Evolutionary conservation across 2,888 invertebrate species (phyloP).

Genomic region (Blomia tropicalis): DNA sequence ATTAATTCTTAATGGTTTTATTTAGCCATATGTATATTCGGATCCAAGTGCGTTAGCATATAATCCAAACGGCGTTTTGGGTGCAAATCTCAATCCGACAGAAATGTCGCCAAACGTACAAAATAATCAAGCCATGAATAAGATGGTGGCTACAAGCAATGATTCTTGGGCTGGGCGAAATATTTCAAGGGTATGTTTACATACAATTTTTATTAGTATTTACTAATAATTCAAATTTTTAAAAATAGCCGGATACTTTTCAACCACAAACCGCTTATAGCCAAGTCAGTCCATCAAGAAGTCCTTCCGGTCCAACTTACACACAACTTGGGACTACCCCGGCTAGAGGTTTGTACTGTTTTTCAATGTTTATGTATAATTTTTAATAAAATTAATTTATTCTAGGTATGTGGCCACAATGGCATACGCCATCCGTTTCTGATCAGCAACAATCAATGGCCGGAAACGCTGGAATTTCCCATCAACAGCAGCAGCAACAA

Average conservation of each 20-base stretch:
- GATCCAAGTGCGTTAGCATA: conserved; percentile 25
- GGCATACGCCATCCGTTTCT: conserved; percentile 37
- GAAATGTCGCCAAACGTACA: conserved; percentile 52
- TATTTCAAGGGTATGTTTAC: conserved; percentile 45
- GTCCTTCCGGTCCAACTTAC: conserved; percentile 66
- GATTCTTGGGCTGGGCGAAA: conserved; percentile 44
- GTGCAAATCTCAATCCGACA: conserved; percentile 38
- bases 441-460: conserved; percentile 15
- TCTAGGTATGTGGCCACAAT: conserved; percentile 41
- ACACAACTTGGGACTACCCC: conserved; percentile 57
- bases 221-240: conserved; percentile 25
- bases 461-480: neutral
- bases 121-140: conserved; percentile 34
- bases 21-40: conserved; percentile 26
- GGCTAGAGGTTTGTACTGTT: neutral
- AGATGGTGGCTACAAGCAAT: conserved; percentile 39
- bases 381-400: neutral
- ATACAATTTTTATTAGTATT: too few species aligned
- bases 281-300: conserved; percentile 58
- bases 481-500: conserved; percentile 29
- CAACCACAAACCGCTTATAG: conserved; percentile 44
- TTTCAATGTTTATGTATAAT: neutral
- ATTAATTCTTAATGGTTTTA: neutral
- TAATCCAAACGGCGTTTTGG: conserved; percentile 26
- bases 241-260: conserved; percentile 48